These are phyloP conservation scores for Syngnathus typhle DNA, from an alignment of 2,113 vertebrate species.

Conservation along the genomic window DNA sequence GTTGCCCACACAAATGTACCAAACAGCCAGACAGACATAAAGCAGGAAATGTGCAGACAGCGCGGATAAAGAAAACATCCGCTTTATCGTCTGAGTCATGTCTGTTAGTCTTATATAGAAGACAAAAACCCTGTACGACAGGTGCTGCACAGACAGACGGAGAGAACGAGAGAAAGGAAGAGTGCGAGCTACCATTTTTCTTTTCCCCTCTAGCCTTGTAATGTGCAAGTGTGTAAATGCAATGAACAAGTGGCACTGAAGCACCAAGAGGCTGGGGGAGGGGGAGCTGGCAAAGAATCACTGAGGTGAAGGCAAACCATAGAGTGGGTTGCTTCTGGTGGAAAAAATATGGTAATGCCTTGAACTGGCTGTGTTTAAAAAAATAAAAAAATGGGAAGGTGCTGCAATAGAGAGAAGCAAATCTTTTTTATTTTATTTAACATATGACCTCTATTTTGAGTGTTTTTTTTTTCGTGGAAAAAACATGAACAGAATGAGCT, in stretches of 20 bases:
- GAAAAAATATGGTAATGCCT: background rate
- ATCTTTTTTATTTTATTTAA: background rate
- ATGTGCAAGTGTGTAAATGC: slow-evolving; percentile 28
- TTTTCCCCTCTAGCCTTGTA: slow-evolving; percentile 20
- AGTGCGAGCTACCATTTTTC: slow-evolving; percentile 8
- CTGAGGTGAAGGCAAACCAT: slow-evolving; percentile 42
- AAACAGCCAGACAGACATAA: slow-evolving; percentile 38
- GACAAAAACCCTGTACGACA: slow-evolving; percentile 18
- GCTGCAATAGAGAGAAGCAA: background rate
- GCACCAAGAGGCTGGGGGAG: slow-evolving; percentile 40
- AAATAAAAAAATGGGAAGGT: slow-evolving; percentile 7
- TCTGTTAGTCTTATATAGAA: slow-evolving; percentile 25
- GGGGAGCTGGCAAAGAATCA: slow-evolving; percentile 42
- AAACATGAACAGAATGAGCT: too few species aligned
- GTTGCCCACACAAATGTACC: slow-evolving; percentile 4
- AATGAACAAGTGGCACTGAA: slow-evolving; percentile 35
- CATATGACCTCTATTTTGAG: too few species aligned
- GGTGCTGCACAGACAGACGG: slow-evolving; percentile 10
- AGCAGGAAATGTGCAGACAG: slow-evolving; percentile 24
- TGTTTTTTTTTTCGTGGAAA: too few species aligned
- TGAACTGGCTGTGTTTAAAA: background rate
- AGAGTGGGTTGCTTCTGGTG: background rate
- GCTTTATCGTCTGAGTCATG: slow-evolving; percentile 35
- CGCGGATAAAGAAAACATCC: slow-evolving; percentile 44
- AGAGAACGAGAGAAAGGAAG: background rate